These are phyloP conservation scores for Cathartes aura DNA, from an alignment of 2,113 vertebrate genomes.

Conservation along the genomic window DNA sequence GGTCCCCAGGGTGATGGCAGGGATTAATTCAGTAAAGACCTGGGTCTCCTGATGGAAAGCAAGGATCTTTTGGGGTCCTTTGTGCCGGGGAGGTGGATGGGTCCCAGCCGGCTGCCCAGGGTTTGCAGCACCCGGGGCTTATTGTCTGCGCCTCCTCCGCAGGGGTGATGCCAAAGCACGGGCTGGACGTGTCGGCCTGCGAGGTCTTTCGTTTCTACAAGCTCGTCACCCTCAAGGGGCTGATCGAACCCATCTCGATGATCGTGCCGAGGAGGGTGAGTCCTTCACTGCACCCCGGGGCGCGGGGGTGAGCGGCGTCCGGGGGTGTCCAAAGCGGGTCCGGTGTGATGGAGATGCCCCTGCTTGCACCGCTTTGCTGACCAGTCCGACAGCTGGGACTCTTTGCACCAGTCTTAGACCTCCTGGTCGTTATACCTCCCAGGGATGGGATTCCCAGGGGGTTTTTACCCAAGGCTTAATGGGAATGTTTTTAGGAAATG, in stretches of 20 bases:
- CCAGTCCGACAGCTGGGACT: accelerated
- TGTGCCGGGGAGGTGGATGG: accelerated
- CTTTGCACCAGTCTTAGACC: too few relatives aligned
- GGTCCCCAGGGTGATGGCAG: background rate
- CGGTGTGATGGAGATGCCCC: accelerated
- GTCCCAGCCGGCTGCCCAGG: background rate
- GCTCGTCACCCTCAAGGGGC: slow-evolving; percentile 92
- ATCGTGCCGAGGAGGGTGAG: slow-evolving; percentile 97
- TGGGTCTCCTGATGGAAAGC: background rate
- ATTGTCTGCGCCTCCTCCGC: background rate
- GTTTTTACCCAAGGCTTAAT: accelerated
- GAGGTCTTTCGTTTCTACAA: slow-evolving; percentile 98
- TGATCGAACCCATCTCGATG: slow-evolving; percentile 98
- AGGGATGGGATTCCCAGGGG: accelerated
- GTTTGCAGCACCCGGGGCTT: background rate
- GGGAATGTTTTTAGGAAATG: background rate
- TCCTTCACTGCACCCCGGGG: background rate
- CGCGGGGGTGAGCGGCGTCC: accelerated
- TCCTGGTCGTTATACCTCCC: accelerated
- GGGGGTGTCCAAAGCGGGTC: accelerated
- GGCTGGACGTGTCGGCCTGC: slow-evolving; percentile 91
- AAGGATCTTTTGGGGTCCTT: background rate
- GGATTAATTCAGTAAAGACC: background rate
- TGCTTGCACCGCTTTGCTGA: accelerated
- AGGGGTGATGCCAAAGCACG: slow-evolving; percentile 98